phyloP scores from a whole-genome alignment of 2,113 vertebrate species.

The Amphiprion percula region DNA sequence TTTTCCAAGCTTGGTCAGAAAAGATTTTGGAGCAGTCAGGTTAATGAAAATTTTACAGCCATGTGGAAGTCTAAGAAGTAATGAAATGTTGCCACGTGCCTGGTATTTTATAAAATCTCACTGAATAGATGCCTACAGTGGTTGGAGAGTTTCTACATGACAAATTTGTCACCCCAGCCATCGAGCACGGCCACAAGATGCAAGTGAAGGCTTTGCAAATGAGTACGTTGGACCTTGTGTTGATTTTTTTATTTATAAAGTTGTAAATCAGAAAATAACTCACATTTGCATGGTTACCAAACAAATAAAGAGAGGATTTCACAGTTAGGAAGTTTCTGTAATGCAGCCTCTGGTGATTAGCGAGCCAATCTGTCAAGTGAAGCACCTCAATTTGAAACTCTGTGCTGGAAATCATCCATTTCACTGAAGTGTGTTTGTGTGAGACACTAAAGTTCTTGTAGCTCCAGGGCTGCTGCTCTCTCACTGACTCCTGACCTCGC shows the following conservation, averaged over 20 bases:
- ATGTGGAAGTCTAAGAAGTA: too few relatives aligned
- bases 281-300: constrained; percentile 47
- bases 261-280: constrained; percentile 49
- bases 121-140: too few relatives aligned
- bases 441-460: constrained; percentile 31
- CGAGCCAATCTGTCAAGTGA: constrained; percentile 67
- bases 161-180: not conserved
- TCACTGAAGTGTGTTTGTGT: constrained; percentile 7
- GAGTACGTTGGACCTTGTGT: constrained; percentile 2
- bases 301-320: constrained; percentile 68
- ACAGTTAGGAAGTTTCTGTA: constrained; percentile 46
- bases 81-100: too few relatives aligned
- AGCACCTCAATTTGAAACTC: constrained; percentile 63
- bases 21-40: too few relatives aligned
- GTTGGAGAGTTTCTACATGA: not conserved
- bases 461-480: not conserved
- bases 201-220: not conserved
- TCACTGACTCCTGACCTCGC: constrained; percentile 34
- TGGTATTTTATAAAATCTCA: too few relatives aligned
- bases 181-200: too few relatives aligned
- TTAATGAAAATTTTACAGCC: too few relatives aligned
- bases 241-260: constrained; percentile 24
- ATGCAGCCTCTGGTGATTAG: constrained; percentile 66
- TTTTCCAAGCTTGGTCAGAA: too few relatives aligned
- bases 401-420: constrained; percentile 52